Evolutionary conservation across 2,888 invertebrate genomes (phyloP).

Genomic region (Gonocerus acuteangulatus): DNA sequence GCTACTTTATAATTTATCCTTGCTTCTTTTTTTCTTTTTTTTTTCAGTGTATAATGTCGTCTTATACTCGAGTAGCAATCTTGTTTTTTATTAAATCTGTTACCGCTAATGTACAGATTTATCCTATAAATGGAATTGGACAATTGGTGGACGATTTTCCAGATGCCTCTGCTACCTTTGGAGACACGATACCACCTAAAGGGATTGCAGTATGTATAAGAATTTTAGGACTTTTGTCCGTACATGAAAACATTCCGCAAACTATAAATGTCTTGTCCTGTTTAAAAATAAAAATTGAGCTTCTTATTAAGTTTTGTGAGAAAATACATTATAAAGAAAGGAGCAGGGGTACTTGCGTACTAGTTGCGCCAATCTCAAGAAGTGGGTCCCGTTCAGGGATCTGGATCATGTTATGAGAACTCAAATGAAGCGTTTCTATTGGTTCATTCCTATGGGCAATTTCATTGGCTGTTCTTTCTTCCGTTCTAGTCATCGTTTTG

Average conservation of each 20-base stretch:
- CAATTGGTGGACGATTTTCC: constrained; percentile 25
- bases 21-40: not conserved
- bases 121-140: constrained; percentile 7
- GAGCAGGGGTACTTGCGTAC: no score
- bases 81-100: not conserved
- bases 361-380: no score
- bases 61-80: not conserved
- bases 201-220: constrained; percentile 25
- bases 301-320: no score
- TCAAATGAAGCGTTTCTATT: no score
- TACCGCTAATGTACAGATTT: constrained; percentile 12
- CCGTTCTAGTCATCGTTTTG: no score
- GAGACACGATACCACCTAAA: constrained; percentile 23
- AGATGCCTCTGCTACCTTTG: constrained; percentile 29
- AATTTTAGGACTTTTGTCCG: not conserved
- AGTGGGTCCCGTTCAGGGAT: no score
- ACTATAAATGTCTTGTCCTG: not conserved
- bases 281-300: no score
- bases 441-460: no score
- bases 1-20: no score
- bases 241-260: not conserved
- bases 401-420: no score
- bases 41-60: constrained; percentile 11
- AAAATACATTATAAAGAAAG: no score
- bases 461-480: no score